Conservation (phyloP, 2,113 vertebrate species). For the Probosciger aterrimus region DNA sequence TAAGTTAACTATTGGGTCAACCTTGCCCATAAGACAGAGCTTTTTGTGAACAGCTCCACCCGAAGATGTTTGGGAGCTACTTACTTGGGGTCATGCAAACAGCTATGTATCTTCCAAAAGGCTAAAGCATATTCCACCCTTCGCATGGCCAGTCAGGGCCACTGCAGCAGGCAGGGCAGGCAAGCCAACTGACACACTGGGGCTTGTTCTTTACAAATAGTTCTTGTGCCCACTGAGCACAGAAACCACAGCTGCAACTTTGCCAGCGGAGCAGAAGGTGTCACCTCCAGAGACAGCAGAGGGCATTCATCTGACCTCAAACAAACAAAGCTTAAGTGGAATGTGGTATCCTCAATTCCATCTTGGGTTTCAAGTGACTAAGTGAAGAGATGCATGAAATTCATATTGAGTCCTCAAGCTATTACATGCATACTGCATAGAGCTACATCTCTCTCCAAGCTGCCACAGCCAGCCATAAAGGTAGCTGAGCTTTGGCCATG, state of each 20-base stretch:
- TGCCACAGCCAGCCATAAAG: constrained; percentile 15
- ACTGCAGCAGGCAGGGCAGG: background rate
- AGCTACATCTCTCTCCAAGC: background rate
- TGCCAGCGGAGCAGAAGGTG: constrained; percentile 14
- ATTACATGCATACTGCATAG: background rate
- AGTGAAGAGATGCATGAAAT: constrained; percentile 37
- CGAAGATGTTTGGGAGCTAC: background rate
- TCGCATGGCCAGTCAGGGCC: background rate
- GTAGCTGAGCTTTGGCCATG: constrained; percentile 19
- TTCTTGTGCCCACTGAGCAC: background rate
- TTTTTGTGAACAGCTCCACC: background rate
- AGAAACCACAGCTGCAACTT: constrained; percentile 7
- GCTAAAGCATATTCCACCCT: background rate
- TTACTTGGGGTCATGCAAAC: background rate
- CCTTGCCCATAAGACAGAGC: background rate
- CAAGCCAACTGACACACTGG: background rate
- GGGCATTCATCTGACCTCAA: constrained; percentile 29
- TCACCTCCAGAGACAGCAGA: background rate
- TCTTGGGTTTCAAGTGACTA: constrained; percentile 28
- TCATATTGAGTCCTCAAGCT: background rate
- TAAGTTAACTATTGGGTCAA: constrained; percentile 42
- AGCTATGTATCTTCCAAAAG: background rate
- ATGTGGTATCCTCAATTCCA: constrained; percentile 31
- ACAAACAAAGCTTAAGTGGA: constrained; percentile 48
- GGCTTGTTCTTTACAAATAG: background rate